Evolutionary conservation across 2,797 vertebrate genomes (phyloP), one percentile per base, ranked within the genome.

Genomic region (Ibycter americanus): DNA sequence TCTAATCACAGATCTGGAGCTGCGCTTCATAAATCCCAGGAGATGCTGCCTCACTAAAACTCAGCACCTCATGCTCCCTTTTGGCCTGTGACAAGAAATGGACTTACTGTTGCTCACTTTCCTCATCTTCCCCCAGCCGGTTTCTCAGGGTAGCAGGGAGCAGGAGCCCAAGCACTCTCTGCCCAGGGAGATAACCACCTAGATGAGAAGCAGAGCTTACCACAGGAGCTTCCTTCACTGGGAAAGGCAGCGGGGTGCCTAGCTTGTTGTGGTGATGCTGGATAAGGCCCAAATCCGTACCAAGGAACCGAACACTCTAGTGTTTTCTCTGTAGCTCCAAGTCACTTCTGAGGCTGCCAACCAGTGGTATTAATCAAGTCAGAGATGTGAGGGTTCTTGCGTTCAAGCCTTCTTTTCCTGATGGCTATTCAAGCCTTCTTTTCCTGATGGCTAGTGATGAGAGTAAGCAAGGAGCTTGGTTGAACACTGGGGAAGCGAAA

Each of bases 221-320:
- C 38, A 3, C 11, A 6, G 29, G 26, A 47, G 46, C 40, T 20
- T 40, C 67, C 47, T 51, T 22, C 26, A 2, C 74, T 6, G 31
- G 26, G 54, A 14, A 11, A 12, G 46, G n/a, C 68, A 32, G 38
- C 3, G 3, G 16, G 36, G 17, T 70, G 55, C 61, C 51, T 5
- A 8, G 36, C 38, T 38, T 29, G n/a, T 29, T 5, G 0, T 10
- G 42, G 58, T 34, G 22, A 4, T 18, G 18, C 46, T 17, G 68
- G 38, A 15, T 25, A 29, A 46, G 29, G 20, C 49, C 65, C 54
- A 31, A 29, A 26, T 13, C n/a, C 13, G 8, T 14, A 19, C 32
- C 4, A 1, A 54, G 38, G 44, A 21, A 26, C 31, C 9, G 4
- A 17, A 46, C 49, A 23, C 0, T 1, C 25, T 9, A 8, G 4